Base-by-base conservation (phyloP, 2,888 invertebrate species). In the Troides aeacus region DNA sequence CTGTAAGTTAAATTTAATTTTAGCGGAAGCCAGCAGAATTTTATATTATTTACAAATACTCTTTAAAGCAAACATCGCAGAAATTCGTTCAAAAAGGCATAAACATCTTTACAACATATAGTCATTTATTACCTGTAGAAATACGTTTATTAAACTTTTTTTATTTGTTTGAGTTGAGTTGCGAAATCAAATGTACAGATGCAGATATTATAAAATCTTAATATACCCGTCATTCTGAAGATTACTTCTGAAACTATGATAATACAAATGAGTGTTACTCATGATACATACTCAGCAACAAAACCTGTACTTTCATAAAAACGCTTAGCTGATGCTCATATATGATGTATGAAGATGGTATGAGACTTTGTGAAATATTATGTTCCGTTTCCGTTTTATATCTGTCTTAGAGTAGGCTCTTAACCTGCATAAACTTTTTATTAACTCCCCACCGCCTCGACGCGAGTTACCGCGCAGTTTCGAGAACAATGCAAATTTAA, bases 361-460 rank as follows among this genome's bases (percentile, higher is more conserved):
- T 63, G 58, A 63, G 59, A 63, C 59, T 66, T 53, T 36, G 63
- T 60, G 53, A 62, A 64, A 58, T 59, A 70, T 63, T 39, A 70
- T 70, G 58, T 63, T 63, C 39, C 58, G 59, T 70, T 66, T 53
- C 21, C 59, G 66, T 59, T 66, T 65, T 70, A 70, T 70, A 62
- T 69, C 64, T 66, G 70, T 70, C 66, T 70, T 66, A 42, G 50
- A 70, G 66, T 66, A 58, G 59, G 42, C 70, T 62, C 70, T 70
- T 66, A 70, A 70, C 66, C 70, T 63, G 66, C 63, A 70, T 66
- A 63, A 66, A 66, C 70, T 66, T 70, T 63, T 63, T 70, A 70
- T 66, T 70, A 70, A 66, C 66, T 66, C 50, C 42, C 46, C 50
- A 30, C 53, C 23, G 60, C 24, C 56, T 39, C 53, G 24, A 63